Percentiles rank a stretch among this genome's conserved stretches.
Evolutionary conservation across 2,797 vertebrate genomes (phyloP).

Genomic region (Nannoperca obscura): DNA sequence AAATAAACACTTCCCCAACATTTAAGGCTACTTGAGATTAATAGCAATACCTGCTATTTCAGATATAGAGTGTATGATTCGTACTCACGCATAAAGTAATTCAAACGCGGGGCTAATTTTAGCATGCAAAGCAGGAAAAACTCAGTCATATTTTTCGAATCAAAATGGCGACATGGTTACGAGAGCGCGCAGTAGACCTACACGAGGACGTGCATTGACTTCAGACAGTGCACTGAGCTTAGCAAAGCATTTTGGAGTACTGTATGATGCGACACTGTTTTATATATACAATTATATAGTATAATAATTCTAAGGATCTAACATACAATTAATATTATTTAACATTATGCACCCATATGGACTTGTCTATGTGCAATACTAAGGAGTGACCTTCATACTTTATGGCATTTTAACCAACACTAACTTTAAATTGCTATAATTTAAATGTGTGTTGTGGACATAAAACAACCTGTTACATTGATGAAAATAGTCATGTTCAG

Average conservation of each 20-base stretch:
- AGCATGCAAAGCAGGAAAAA: conserved; percentile 84
- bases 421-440: background rate
- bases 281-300: background rate
- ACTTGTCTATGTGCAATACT: background rate
- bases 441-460: background rate
- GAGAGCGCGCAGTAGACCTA: conserved; percentile 74
- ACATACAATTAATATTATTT: background rate
- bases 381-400: background rate
- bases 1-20: conserved; percentile 31
- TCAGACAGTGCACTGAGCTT: conserved; percentile 30
- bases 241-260: conserved; percentile 1
- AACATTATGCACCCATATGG: background rate
- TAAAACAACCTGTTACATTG: background rate
- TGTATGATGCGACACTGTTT: conserved; percentile 4
- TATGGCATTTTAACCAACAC: background rate
- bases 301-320: background rate
- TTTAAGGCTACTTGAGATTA: conserved; percentile 3
- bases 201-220: conserved; percentile 63
- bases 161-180: conserved; percentile 88
- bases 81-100: conserved; percentile 59
- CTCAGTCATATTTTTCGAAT: conserved; percentile 87
- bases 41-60: conserved; percentile 14
- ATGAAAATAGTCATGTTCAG: background rate
- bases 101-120: conserved; percentile 71
- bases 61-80: conserved; percentile 20